Conservation (phyloP, 1,140 invertebrate genomes). For the Orius insidiosus region DNA sequence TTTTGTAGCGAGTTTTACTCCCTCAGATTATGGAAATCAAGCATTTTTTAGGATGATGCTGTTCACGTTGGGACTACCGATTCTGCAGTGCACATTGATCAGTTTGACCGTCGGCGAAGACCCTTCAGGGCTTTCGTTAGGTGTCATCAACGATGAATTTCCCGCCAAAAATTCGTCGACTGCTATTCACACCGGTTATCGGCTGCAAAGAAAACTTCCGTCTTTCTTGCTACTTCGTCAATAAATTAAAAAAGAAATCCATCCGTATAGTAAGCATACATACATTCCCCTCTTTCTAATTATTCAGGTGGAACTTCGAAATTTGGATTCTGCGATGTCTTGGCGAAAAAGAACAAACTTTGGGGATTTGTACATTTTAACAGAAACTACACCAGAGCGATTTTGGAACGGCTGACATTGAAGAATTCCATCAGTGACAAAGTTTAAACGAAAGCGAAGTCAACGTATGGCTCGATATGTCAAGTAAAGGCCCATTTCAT, state of each 20-base stretch:
- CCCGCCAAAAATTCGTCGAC: too few relatives aligned
- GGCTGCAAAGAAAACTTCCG: neutral
- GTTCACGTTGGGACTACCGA: slow-evolving; percentile 21
- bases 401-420: slow-evolving; percentile 23
- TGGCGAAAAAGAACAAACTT: slow-evolving; percentile 25
- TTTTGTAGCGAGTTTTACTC: too few relatives aligned
- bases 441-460: slow-evolving; percentile 26
- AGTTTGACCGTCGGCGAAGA: neutral
- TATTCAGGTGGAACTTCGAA: slow-evolving; percentile 20
- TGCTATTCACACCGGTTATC: too few relatives aligned
- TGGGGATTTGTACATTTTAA: slow-evolving; percentile 33
- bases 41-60: slow-evolving; percentile 51
- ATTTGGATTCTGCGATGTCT: slow-evolving; percentile 23
- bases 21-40: too few relatives aligned
- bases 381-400: slow-evolving; percentile 28
- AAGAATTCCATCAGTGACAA: too few relatives aligned
- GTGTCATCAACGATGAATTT: slow-evolving; percentile 26
- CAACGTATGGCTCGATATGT: slow-evolving; percentile 23
- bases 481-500: too few relatives aligned
- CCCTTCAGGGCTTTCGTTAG: neutral
- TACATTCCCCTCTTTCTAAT: too few relatives aligned
- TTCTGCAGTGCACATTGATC: slow-evolving; percentile 23
- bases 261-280: neutral
- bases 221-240: slow-evolving; percentile 5
- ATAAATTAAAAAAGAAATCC: neutral